phyloP scores from a whole-genome alignment of 2,113 vertebrate genomes.

The Odobenus rosmarus region DNA sequence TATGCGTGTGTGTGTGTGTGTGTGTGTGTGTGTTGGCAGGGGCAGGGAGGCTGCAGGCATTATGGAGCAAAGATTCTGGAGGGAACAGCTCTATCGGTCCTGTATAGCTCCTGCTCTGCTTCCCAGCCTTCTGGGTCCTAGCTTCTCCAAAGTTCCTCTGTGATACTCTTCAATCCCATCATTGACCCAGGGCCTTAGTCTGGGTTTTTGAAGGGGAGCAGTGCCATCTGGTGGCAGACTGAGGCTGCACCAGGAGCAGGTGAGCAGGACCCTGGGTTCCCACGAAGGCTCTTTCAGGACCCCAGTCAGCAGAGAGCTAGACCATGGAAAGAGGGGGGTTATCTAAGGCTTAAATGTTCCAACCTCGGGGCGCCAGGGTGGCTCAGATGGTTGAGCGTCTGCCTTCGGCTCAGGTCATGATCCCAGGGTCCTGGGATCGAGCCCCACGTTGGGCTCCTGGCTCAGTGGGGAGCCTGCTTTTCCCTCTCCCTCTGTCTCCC shows the following conservation, averaged over 20 bases:
- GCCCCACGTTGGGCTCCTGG: too few relatives aligned
- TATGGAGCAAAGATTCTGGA: neutral
- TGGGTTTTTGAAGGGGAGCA: conserved; percentile 47
- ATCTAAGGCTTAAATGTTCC: neutral
- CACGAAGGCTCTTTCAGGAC: neutral
- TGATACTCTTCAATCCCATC: neutral
- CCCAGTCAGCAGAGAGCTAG: neutral
- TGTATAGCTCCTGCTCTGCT: neutral
- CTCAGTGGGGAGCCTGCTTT: too few relatives aligned
- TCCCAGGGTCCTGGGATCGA: too few relatives aligned
- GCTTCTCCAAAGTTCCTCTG: neutral
- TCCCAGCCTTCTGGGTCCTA: neutral
- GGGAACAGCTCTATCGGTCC: neutral
- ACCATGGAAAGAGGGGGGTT: neutral
- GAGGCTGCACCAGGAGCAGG: neutral
- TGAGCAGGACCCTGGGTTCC: neutral
- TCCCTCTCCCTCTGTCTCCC: too few relatives aligned
- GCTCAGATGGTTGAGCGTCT: too few relatives aligned
- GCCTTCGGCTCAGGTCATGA: too few relatives aligned
- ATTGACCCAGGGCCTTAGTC: neutral
- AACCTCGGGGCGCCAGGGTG: too few relatives aligned
- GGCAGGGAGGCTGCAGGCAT: neutral
- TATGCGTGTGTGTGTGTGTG: neutral
- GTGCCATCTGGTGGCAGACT: conserved; percentile 71
- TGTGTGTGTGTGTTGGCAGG: neutral